Evolutionary conservation across 2,113 vertebrate species (phyloP).

Genomic region (Verasper variegatus): DNA sequence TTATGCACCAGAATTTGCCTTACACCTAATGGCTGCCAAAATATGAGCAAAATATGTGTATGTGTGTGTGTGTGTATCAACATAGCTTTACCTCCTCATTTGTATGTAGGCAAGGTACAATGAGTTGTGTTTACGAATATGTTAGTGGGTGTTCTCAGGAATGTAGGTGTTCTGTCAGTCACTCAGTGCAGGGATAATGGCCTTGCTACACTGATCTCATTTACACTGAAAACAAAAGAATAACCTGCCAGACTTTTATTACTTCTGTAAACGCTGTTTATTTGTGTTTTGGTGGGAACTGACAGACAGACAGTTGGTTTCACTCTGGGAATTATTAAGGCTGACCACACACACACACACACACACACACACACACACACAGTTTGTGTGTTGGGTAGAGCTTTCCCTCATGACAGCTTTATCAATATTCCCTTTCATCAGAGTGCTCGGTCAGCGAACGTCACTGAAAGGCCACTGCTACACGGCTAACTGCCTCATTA

Average conservation of each 20-base stretch:
- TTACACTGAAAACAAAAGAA: conserved; percentile 15
- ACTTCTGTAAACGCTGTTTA: conserved; percentile 33
- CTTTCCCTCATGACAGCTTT: conserved; percentile 70
- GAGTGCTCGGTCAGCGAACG: conserved; percentile 61
- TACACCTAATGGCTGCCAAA: too few species aligned
- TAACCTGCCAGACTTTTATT: conserved; percentile 14
- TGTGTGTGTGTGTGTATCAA: neutral
- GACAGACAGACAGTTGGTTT: conserved; percentile 29
- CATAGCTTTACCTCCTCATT: neutral
- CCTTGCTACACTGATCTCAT: neutral
- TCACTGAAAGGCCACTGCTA: conserved; percentile 70
- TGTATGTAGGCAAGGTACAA: neutral
- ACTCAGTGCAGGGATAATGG: neutral
- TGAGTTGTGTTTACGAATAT: neutral
- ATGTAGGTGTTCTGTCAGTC: neutral
- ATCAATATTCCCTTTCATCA: conserved; percentile 82
- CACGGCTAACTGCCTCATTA: conserved; percentile 79
- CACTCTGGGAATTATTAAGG: conserved; percentile 34
- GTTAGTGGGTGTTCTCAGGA: neutral
- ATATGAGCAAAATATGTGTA: too few species aligned
- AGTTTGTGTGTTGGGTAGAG: conserved; percentile 18
- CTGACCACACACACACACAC: conserved; percentile 3
- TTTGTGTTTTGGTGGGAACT: conserved; percentile 24
- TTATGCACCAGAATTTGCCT: too few species aligned
- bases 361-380: conserved; percentile 22